Evolutionary conservation across 2,797 vertebrate species (phyloP).

Genomic region (Odontamblyopus rebecca): DNA sequence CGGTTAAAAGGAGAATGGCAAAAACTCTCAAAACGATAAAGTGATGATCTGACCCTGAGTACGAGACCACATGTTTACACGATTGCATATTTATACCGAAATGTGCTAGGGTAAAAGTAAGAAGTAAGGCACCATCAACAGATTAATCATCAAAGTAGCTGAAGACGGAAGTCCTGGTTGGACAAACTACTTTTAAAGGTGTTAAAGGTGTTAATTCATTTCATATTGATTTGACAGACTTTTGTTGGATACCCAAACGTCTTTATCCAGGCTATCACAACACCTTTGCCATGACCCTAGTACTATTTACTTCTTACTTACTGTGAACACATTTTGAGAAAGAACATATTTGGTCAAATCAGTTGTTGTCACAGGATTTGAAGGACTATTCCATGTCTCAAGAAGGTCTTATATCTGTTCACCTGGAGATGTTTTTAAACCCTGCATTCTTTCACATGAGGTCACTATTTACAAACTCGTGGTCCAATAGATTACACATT

Average conservation of each 20-base stretch:
- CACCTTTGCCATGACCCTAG: not conserved
- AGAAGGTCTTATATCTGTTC: not conserved
- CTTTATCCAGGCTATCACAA: not conserved
- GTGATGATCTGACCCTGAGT: not conserved
- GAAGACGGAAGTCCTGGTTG: too few species aligned
- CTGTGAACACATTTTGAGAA: not conserved
- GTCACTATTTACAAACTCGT: not conserved
- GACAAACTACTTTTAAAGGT: too few species aligned
- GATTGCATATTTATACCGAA: not conserved
- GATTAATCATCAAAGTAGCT: too few species aligned
- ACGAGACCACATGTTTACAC: not conserved
- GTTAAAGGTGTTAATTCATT: too few species aligned
- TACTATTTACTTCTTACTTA: not conserved
- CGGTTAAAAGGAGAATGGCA: not conserved
- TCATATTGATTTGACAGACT: too few species aligned
- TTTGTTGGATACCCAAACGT: too few species aligned
- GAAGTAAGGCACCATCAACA: too few species aligned
- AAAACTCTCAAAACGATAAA: not conserved
- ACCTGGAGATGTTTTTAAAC: not conserved
- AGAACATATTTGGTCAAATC: not conserved
- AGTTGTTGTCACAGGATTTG: not conserved
- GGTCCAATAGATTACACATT: not conserved
- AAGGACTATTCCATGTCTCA: not conserved
- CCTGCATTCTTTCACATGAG: not conserved
- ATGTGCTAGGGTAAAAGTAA: not conserved